Percentiles rank a stretch among this genome's conserved stretches.
Evolutionary conservation across 1,140 invertebrate species (phyloP).

Genomic region (Argopecten irradians): DNA sequence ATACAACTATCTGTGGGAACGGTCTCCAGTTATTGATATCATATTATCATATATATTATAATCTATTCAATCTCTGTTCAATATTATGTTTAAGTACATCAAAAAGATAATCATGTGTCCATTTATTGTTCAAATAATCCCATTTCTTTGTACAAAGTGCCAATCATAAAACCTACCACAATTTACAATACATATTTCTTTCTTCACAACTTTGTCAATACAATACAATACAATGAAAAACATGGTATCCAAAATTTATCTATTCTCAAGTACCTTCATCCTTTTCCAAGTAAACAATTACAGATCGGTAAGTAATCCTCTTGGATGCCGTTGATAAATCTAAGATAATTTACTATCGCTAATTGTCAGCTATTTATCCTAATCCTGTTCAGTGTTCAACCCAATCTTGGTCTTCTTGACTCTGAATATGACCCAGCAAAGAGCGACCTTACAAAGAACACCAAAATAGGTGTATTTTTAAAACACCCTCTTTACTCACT

Average conservation of each 20-base stretch:
- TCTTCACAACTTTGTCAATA: background rate
- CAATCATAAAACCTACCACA: background rate
- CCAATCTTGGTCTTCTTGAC: background rate
- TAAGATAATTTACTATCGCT: slow-evolving; percentile 4
- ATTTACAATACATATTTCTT: background rate
- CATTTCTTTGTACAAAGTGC: background rate
- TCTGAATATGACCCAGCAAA: background rate
- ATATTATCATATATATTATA: background rate
- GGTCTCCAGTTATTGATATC: background rate
- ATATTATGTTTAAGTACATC: background rate
- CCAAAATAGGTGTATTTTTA: background rate
- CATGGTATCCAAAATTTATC: background rate
- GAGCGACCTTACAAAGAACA: background rate
- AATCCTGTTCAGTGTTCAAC: background rate
- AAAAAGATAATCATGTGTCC: background rate
- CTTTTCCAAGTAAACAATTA: slow-evolving; percentile 1
- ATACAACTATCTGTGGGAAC: background rate
- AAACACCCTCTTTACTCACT: background rate
- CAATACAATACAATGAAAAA: background rate
- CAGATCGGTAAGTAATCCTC: background rate
- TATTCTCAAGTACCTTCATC: background rate
- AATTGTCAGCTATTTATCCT: background rate
- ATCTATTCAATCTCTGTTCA: background rate
- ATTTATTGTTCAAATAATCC: background rate
- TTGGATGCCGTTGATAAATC: background rate